Evolutionary conservation across 1,140 invertebrate species (phyloP).

Genomic region (Aphidius ervi): DNA sequence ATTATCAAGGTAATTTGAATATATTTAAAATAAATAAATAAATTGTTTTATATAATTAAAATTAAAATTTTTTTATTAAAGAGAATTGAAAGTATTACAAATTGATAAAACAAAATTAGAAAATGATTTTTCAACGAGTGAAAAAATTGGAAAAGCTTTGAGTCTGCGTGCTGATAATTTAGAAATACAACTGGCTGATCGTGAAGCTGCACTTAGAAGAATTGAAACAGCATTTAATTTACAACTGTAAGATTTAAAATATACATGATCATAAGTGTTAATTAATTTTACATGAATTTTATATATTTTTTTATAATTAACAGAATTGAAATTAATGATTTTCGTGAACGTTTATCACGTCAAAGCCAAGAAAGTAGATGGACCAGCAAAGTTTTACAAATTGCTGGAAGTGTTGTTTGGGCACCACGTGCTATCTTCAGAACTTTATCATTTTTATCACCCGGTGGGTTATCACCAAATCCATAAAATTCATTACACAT

Average conservation of each 20-base stretch:
- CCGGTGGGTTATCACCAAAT: constrained; percentile 17
- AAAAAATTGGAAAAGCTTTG: constrained; percentile 27
- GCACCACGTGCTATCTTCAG: constrained; percentile 30
- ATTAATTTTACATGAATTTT: background rate
- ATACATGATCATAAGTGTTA: background rate
- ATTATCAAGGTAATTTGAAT: constrained; percentile 28
- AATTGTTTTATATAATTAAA: background rate
- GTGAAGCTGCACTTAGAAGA: constrained; percentile 31
- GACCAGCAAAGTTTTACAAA: constrained; percentile 43
- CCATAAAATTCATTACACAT: background rate
- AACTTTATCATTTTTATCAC: constrained; percentile 36
- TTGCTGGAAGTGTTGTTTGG: constrained; percentile 43
- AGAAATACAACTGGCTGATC: constrained; percentile 34
- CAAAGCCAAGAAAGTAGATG: constrained; percentile 39
- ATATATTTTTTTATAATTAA: background rate
- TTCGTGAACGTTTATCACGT: constrained; percentile 33
- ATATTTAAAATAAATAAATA: background rate
- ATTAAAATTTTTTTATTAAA: constrained; percentile 18
- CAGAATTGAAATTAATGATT: constrained; percentile 38
- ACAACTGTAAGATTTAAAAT: constrained; percentile 33
- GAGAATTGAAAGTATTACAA: constrained; percentile 28
- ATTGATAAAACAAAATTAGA: constrained; percentile 28
- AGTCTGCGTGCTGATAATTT: constrained; percentile 28
- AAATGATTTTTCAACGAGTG: constrained; percentile 28
- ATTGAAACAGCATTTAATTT: constrained; percentile 35